Conservation (phyloP, 2,113 vertebrate species). For the Rallus limicola region DNA sequence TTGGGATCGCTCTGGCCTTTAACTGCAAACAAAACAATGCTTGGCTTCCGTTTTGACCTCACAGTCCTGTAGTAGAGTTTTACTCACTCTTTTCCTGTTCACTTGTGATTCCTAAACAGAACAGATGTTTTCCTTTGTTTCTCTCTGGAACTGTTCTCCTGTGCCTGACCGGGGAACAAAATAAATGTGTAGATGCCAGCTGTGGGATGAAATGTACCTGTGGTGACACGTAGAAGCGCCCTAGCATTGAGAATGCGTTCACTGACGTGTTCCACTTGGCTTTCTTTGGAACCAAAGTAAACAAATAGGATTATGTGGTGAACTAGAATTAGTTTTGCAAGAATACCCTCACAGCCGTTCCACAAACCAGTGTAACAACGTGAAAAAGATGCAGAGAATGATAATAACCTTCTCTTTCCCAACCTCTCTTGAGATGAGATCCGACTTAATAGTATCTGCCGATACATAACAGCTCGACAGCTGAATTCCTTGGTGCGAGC, state of each 20-base stretch:
- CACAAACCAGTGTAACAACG: not conserved
- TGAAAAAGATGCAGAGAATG: not conserved
- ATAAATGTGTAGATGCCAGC: not conserved
- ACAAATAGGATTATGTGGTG: not conserved
- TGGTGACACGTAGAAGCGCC: not conserved
- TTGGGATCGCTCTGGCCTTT: not conserved
- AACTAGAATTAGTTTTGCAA: slow-evolving; percentile 30
- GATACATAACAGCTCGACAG: not conserved
- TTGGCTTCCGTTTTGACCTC: not conserved
- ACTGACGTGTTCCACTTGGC: not conserved
- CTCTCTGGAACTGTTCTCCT: not conserved
- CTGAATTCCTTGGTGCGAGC: not conserved
- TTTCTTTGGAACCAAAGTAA: not conserved
- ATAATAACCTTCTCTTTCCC: not conserved
- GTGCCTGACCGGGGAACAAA: not conserved
- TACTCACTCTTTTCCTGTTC: not conserved
- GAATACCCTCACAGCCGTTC: not conserved
- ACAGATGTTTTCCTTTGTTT: not conserved
- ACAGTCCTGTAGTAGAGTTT: not conserved
- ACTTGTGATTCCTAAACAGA: not conserved
- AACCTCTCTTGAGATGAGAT: not conserved
- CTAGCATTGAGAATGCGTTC: not conserved
- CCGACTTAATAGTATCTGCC: not conserved
- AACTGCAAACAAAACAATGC: not conserved
- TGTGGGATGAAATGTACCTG: not conserved